Percentiles rank a stretch among this genome's conserved stretches.
phyloP scores from a whole-genome alignment of 2,888 invertebrate genomes.

The Phengaris alcon region DNA sequence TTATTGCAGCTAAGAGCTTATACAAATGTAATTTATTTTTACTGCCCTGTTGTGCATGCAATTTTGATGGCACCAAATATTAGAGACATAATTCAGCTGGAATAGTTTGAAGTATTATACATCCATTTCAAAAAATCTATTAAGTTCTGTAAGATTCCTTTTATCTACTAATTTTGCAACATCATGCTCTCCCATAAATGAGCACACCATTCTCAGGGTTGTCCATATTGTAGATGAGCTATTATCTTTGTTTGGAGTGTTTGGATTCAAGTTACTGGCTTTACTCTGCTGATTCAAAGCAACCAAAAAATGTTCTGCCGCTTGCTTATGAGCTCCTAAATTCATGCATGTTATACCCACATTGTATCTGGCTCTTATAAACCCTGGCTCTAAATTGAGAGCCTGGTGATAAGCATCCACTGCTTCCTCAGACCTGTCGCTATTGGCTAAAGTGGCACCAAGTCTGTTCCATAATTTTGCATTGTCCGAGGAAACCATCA shows the following conservation, averaged over 20 bases:
- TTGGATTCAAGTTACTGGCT: constrained; percentile 63
- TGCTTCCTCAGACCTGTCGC: constrained; percentile 95
- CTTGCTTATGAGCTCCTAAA: constrained; percentile 95
- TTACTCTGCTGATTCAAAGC: constrained; percentile 94
- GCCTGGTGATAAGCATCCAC: constrained; percentile 97
- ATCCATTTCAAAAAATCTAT: constrained; percentile 72
- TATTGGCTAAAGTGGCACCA: constrained; percentile 98
- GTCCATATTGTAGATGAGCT: constrained; percentile 96
- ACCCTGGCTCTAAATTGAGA: constrained; percentile 94
- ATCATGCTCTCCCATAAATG: constrained; percentile 86
- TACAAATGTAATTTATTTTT: constrained; percentile 89
- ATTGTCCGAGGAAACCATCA: constrained; percentile 89
- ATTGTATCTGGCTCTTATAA: constrained; percentile 97
- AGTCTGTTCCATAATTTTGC: constrained; percentile 97
- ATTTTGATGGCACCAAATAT: constrained; percentile 85
- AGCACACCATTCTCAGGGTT: constrained; percentile 92
- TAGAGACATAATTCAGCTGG: not conserved
- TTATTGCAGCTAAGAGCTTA: constrained; percentile 90
- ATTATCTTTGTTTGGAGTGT: constrained; percentile 69
- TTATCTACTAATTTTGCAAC: constrained; percentile 81
- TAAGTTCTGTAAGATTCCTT: constrained; percentile 80
- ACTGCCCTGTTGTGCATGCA: constrained; percentile 96
- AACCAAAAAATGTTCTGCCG: constrained; percentile 95
- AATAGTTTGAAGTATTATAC: constrained; percentile 33
- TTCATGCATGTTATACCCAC: constrained; percentile 99